phyloP scores from a whole-genome alignment of 2,113 vertebrate species.

The Datnioides undecimradiatus region DNA sequence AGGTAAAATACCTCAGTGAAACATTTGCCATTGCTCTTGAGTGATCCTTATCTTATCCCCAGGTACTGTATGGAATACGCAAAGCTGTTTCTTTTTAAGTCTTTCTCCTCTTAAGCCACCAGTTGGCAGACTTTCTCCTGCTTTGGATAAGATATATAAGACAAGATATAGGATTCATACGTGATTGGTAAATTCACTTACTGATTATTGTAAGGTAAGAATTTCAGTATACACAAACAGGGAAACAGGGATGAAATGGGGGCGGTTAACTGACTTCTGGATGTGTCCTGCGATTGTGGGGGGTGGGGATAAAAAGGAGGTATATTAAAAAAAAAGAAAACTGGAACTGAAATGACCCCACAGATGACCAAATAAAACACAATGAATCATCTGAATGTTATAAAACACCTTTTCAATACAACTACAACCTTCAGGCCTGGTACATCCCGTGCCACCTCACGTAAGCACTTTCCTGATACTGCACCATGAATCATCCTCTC shows the following conservation, averaged over 20 bases:
- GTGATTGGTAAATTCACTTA: neutral
- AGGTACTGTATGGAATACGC: neutral
- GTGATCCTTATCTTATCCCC: conserved; percentile 8
- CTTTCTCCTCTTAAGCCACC: conserved; percentile 10
- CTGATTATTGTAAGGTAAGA: neutral
- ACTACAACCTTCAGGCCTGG: conserved; percentile 54
- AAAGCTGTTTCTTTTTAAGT: neutral
- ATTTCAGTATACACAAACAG: neutral
- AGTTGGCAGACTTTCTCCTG: neutral
- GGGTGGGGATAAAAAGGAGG: no score
- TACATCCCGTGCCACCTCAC: conserved; percentile 47
- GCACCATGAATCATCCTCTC: conserved; percentile 62
- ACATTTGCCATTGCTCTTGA: neutral
- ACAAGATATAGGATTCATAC: neutral
- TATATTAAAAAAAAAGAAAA: no score
- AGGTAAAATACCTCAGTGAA: conserved; percentile 4
- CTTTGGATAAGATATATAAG: conserved; percentile 19
- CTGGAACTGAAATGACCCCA: conserved; percentile 20
- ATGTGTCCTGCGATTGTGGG: no score
- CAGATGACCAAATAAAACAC: conserved; percentile 32
- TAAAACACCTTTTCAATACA: conserved; percentile 42
- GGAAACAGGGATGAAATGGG: neutral
- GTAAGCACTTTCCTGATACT: conserved; percentile 62
- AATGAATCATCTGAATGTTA: conserved; percentile 41
- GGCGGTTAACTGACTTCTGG: conserved; percentile 15